phyloP scores from a whole-genome alignment of 2,888 invertebrate genomes.

The Pseudeuparius sepicola region DNA sequence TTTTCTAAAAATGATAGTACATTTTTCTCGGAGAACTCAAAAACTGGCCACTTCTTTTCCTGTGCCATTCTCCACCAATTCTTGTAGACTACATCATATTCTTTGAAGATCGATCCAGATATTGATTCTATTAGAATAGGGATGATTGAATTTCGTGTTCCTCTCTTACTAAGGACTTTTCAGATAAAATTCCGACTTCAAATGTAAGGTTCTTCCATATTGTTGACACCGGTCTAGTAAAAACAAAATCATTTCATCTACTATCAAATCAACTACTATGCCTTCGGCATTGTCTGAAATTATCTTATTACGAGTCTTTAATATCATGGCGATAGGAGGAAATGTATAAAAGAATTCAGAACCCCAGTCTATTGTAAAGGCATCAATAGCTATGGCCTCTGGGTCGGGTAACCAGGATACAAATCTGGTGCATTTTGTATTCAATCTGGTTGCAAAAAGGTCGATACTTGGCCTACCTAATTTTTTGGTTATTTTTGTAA shows the following conservation, averaged over 20 bases:
- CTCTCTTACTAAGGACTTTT: not conserved
- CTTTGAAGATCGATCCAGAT: not conserved
- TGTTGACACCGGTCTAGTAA: not conserved
- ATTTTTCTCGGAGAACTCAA: no score
- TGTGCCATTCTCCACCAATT: no score
- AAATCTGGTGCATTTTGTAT: slow-evolving; percentile 20
- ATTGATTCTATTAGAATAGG: not conserved
- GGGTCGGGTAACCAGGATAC: slow-evolving; percentile 20
- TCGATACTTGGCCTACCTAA: slow-evolving; percentile 15
- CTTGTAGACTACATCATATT: no score
- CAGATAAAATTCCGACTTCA: slow-evolving; percentile 5
- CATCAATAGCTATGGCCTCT: slow-evolving; percentile 19
- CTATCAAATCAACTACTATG: slow-evolving; percentile 10
- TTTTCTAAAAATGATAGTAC: no score
- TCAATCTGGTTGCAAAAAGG: slow-evolving; percentile 19
- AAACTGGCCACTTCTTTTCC: no score
- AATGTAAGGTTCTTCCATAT: slow-evolving; percentile 3
- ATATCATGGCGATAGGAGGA: slow-evolving; percentile 17
- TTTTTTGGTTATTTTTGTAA: slow-evolving; percentile 7
- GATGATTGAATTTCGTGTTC: not conserved
- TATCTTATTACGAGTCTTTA: slow-evolving; percentile 13
- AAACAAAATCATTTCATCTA: slow-evolving; percentile 7
- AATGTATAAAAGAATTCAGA: slow-evolving; percentile 21
- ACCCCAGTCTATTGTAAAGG: slow-evolving; percentile 21
- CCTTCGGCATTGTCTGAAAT: slow-evolving; percentile 12